A percentile compares a stretch with the other conserved stretches of the same genome.
Conservation (phyloP, 2,113 vertebrate species). For the Theristicus caerulescens region DNA sequence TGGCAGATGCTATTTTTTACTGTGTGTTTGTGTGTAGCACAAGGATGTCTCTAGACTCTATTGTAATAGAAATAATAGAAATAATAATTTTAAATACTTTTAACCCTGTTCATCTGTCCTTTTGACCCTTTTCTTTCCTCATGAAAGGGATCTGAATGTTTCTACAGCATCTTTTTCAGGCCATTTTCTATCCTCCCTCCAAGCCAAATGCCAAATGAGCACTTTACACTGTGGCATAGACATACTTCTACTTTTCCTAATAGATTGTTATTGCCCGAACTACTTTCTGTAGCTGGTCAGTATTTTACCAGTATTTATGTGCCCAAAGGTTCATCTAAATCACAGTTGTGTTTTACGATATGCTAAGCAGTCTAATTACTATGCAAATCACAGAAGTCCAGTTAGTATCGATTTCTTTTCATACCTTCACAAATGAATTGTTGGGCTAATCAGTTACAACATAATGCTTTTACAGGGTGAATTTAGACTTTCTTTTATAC, state of each 20-base stretch:
- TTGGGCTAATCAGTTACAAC: not conserved
- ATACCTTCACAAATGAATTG: not conserved
- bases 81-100: not conserved
- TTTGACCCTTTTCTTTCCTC: not conserved
- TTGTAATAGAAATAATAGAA: not conserved
- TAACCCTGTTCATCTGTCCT: not conserved
- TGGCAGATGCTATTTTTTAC: constrained; percentile 5
- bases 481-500: not conserved
- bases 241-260: not conserved
- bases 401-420: not conserved
- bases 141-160: not conserved
- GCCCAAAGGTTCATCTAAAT: not conserved
- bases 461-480: not conserved
- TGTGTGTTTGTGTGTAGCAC: rapidly evolving
- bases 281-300: not conserved
- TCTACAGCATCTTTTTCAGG: not conserved
- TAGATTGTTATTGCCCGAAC: not conserved
- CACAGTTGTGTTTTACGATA: not conserved
- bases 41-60: not conserved
- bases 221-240: not conserved
- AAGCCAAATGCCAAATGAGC: not conserved
- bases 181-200: not conserved
- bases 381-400: not conserved
- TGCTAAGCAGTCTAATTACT: not conserved
- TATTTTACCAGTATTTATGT: not conserved